Evolutionary conservation across 1,140 invertebrate genomes (phyloP).

Genomic region (Sesamia nonagrioides): DNA sequence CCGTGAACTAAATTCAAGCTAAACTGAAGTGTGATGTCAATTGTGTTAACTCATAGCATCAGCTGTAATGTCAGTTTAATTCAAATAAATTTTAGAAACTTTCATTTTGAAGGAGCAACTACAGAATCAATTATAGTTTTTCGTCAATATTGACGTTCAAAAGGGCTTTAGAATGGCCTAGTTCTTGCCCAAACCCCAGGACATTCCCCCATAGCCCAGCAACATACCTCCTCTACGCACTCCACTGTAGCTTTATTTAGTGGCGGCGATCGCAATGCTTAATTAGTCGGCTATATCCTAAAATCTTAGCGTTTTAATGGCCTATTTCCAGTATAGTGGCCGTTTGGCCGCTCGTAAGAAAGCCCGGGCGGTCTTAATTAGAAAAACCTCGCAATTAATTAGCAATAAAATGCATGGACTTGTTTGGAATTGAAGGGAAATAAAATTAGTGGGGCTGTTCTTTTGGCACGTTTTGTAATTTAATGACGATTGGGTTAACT

Average conservation of each 20-base stretch:
- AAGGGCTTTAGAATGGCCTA: too few species aligned
- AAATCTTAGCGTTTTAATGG: constrained; percentile 35
- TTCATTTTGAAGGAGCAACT: too few species aligned
- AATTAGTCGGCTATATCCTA: constrained; percentile 21
- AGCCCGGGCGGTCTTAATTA: constrained; percentile 15
- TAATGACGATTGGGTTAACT: neutral
- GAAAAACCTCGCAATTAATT: constrained; percentile 38
- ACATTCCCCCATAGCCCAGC: neutral
- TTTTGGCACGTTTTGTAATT: constrained; percentile 3
- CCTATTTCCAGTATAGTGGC: constrained; percentile 1
- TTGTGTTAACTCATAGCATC: too few species aligned
- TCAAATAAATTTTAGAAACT: too few species aligned
- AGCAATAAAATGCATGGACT: constrained; percentile 28
- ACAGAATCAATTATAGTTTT: too few species aligned
- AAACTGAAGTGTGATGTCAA: too few species aligned
- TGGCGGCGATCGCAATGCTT: constrained; percentile 9
- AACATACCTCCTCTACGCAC: neutral
- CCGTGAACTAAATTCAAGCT: too few species aligned
- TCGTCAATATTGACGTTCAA: too few species aligned
- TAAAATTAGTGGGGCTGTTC: neutral
- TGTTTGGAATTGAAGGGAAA: constrained; percentile 6
- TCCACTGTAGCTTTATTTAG: constrained; percentile 19
- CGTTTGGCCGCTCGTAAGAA: constrained; percentile 26
- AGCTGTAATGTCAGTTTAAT: too few species aligned
- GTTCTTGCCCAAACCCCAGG: neutral